Percentiles rank a stretch among this genome's conserved stretches.
Conservation (phyloP, 2,888 invertebrate species). For the Drosophila prolongata region DNA sequence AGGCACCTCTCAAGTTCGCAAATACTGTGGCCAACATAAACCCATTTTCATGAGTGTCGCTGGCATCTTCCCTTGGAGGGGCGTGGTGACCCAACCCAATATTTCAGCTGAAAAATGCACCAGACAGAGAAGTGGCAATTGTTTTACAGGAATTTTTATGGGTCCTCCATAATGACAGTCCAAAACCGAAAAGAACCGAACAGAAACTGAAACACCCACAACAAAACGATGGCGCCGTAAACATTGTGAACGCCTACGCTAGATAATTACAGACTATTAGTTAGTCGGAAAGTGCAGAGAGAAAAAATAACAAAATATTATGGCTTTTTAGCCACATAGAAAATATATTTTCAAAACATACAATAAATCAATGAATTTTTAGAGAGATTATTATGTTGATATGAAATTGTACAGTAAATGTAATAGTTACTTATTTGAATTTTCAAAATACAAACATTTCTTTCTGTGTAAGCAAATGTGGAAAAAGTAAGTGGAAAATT, state of each 20-base stretch:
- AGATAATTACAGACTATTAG: conserved; percentile 64
- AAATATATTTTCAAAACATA: too few relatives aligned
- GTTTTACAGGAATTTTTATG: conserved; percentile 29
- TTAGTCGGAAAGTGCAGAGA: conserved; percentile 21
- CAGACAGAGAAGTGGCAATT: conserved; percentile 25
- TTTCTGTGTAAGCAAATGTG: conserved; percentile 4
- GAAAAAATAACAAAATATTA: conserved; percentile 3
- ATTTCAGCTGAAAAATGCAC: conserved; percentile 17
- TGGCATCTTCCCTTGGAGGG: conserved; percentile 3
- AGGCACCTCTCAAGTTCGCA: background rate
- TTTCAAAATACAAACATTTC: background rate
- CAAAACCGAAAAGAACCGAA: conserved; percentile 13
- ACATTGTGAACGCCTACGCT: conserved; percentile 55
- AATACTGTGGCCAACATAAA: background rate
- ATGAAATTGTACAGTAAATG: too few relatives aligned
- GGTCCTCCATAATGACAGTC: conserved; percentile 24
- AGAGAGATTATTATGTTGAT: too few relatives aligned
- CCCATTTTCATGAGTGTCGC: conserved; percentile 13
- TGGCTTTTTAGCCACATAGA: background rate
- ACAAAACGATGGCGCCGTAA: conserved; percentile 40
- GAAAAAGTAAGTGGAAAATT: conserved; percentile 21
- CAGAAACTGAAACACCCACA: conserved; percentile 25
- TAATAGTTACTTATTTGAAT: too few relatives aligned
- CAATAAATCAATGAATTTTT: too few relatives aligned
- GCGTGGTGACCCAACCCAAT: conserved; percentile 5